These are phyloP conservation scores for Saturnia pavonia DNA, from an alignment of 2,888 invertebrate species.

Conservation along the genomic window DNA sequence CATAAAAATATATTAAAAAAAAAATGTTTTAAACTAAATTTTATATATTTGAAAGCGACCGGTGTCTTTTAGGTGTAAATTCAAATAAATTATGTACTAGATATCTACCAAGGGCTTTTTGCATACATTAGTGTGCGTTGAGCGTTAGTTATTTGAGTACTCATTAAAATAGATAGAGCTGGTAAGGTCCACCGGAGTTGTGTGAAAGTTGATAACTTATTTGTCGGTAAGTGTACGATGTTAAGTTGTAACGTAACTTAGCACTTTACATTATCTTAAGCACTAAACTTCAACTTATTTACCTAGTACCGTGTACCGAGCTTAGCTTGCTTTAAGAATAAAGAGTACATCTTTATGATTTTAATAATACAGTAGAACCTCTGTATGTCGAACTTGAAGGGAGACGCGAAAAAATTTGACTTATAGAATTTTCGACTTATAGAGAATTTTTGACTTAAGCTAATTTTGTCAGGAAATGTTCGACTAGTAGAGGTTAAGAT, in stretches of 20 bases:
- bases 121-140: conserved; percentile 31
- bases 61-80: not conserved
- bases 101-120: conserved; percentile 24
- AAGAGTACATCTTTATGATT: not conserved
- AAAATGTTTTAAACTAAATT: not conserved
- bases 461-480: too few species aligned
- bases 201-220: conserved; percentile 23
- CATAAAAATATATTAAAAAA: too few species aligned
- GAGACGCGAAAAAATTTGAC: too few species aligned
- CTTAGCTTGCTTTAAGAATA: conserved; percentile 6
- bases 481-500: too few species aligned
- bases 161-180: conserved; percentile 34
- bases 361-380: not conserved
- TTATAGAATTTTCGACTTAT: too few species aligned
- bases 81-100: not conserved
- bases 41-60: not conserved
- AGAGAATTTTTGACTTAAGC: too few species aligned
- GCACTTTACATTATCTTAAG: conserved; percentile 23
- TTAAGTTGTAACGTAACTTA: conserved; percentile 21
- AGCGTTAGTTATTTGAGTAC: conserved; percentile 24
- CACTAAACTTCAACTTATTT: conserved; percentile 21
- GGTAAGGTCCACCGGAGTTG: too few species aligned
- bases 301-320: conserved; percentile 8
- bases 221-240: conserved; percentile 21
- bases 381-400: too few species aligned